Evolutionary conservation across 1,140 invertebrate species (phyloP), one percentile per base, ranked within the genome.

Genomic region (Cyclina sinensis): DNA sequence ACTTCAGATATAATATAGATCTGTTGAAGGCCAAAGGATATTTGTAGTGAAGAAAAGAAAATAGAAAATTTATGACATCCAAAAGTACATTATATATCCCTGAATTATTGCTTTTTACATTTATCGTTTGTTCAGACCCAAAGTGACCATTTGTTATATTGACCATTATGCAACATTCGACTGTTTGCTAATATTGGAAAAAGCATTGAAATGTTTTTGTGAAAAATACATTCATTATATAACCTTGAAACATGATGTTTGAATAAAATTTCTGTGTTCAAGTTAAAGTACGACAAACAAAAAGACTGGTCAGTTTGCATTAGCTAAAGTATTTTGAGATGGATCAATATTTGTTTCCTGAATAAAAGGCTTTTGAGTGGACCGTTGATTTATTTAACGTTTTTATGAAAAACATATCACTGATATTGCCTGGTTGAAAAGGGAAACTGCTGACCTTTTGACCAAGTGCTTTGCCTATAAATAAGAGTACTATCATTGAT

Each of bases 181-280:
- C 39, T 32, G 21, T 27, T 76, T 46, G 43, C 46, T 4, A 76
- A 76, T 76, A 76, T 48, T 76, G 46, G 46, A 3, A 76, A 76
- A 51, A 30, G 39, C 73, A 76, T 12, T 76, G 73, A 81, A 81
- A 65, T 21, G 59, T 37, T 57, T 79, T 81, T 81, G 79, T 81
- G 79, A 81, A 81, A 81, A 81, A 81, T 81, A 81, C 30, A 81
- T 62, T 81, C 79, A 65, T 81, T 62, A 81, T n/a, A 46, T 65
- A 81, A 81, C 37, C 2, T 21, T 54, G 35, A 78, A 78, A 78
- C 74, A 78, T 14, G 74, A 16, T 78, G 74, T 78, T 78, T 78
- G 54, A 78, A 78, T 54, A 78, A 78, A 78, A 78, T 78, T 54
- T 46, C 74, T 78, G 74, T 78, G 54, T 78, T 78, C 21, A 24